phyloP scores from a whole-genome alignment of 2,797 vertebrate genomes.

The Selene dorsalis region DNA sequence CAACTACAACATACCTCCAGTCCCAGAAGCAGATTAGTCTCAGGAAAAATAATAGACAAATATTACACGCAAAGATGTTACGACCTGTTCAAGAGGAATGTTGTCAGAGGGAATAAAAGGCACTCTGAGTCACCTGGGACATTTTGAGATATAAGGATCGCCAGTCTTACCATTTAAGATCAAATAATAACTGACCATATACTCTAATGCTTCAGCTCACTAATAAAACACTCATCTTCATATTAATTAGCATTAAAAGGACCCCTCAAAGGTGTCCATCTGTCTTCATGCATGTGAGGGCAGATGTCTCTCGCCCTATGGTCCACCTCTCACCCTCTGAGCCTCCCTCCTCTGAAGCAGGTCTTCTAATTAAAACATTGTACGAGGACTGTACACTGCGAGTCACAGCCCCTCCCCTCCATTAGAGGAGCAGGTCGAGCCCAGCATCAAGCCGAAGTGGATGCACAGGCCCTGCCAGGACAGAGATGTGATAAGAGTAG shows the following conservation, averaged over 20 bases:
- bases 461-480: conserved; percentile 63
- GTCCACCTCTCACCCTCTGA: conserved; percentile 71
- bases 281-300: conserved; percentile 78
- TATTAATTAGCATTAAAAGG: conserved; percentile 74
- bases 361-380: conserved; percentile 83
- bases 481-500: conserved; percentile 74
- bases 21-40: conserved; percentile 5
- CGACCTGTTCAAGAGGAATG: not conserved
- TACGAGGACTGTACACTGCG: conserved; percentile 55
- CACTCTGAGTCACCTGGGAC: not conserved
- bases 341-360: conserved; percentile 67
- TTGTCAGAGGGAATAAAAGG: not conserved
- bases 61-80: not conserved
- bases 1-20: conserved; percentile 5
- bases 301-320: conserved; percentile 82
- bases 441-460: conserved; percentile 45
- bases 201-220: conserved; percentile 20
- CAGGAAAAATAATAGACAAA: not conserved
- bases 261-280: conserved; percentile 78
- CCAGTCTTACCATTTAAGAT: not conserved
- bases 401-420: conserved; percentile 33
- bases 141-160: not conserved
- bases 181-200: not conserved
- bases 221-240: conserved; percentile 58
- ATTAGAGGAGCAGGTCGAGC: conserved; percentile 50